phyloP scores from a whole-genome alignment of 2,888 invertebrate genomes.

The Heliconius ismenius region DNA sequence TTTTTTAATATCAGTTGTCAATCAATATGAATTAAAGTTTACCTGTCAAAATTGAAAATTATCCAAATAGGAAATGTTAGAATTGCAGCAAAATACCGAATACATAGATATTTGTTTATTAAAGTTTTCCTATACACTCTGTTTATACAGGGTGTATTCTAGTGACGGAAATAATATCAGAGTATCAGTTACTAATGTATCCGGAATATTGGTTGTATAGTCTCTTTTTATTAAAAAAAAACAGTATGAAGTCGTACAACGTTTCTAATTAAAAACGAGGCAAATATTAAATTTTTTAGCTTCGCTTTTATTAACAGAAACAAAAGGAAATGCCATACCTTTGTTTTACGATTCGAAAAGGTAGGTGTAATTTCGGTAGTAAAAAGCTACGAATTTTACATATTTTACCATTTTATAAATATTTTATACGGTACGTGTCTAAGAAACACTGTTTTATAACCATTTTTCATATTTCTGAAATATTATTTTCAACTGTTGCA shows the following conservation, averaged over 20 bases:
- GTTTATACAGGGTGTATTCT: constrained; percentile 14
- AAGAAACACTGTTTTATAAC: constrained; percentile 7
- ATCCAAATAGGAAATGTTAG: not conserved
- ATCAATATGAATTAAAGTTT: not conserved
- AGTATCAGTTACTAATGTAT: constrained; percentile 27
- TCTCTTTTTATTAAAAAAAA: constrained; percentile 3
- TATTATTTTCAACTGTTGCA: not conserved
- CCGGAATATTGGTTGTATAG: not conserved
- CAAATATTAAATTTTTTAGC: constrained; percentile 22
- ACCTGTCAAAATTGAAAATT: not conserved
- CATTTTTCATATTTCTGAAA: not conserved
- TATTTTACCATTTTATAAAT: constrained; percentile 9
- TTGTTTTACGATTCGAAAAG: constrained; percentile 32
- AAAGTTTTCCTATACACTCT: not conserved
- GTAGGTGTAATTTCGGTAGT: constrained; percentile 14
- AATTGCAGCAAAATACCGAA: not conserved
- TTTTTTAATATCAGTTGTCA: not conserved
- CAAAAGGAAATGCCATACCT: constrained; percentile 26
- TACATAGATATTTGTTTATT: not conserved
- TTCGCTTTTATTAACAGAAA: constrained; percentile 28
- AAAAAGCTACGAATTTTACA: constrained; percentile 25
- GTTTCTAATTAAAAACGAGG: constrained; percentile 32
- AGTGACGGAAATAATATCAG: constrained; percentile 7
- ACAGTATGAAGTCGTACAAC: constrained; percentile 1
- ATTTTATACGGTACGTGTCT: constrained; percentile 16